Base-by-base conservation (phyloP, 1,140 invertebrate genomes). In the Pectinophora gossypiella region DNA sequence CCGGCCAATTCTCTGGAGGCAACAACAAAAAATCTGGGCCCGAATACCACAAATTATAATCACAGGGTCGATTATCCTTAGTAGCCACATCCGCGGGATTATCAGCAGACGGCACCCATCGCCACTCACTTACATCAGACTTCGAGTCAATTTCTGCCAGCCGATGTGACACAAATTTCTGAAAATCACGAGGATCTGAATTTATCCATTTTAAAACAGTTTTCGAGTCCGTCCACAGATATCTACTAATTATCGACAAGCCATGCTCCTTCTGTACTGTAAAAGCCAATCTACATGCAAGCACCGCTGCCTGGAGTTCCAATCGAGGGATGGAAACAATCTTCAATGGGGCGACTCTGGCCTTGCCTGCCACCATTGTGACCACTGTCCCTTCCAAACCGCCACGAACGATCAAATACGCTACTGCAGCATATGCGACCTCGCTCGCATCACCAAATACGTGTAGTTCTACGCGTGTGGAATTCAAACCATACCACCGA, bases 301-400 rank as follows among this genome's bases (percentile, higher is more conserved):
- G 36, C 0, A 85, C 44, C 0, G 85, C 83, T 5, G 75, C 87
- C 48, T 82, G 64, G 0, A 89, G 59, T 56, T 89, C 83, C 3
- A 89, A 50, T 19, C 78, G 55, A 0, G 86, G 83, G 16, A 88
- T 76, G 0, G 75, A 74, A 15, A 76, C 38, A 0, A 50, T 36
- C 48, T 73, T 75, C 4, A 80, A 16, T 9, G 85, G 79, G 0
- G 82, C 62, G 1, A 85, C 78, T 48, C 70, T 61, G 7, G 71
- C 54, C 54, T 84, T 85, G 10, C 61, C 53, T 21, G 36, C 48
- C 2, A 61, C 43, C 2, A 61, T 13, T n/a, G 35, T 13, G 3
- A n/a, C n/a, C 9, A 6, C 4, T 15, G n/a, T n/a, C 4, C 35
- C 4, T 3, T n/a, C 35, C 3, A 6, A 4, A 3, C 4, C 9